These are phyloP conservation scores for Myotis daubentonii DNA, from an alignment of 2,797 vertebrate genomes.

Conservation along the genomic window DNA sequence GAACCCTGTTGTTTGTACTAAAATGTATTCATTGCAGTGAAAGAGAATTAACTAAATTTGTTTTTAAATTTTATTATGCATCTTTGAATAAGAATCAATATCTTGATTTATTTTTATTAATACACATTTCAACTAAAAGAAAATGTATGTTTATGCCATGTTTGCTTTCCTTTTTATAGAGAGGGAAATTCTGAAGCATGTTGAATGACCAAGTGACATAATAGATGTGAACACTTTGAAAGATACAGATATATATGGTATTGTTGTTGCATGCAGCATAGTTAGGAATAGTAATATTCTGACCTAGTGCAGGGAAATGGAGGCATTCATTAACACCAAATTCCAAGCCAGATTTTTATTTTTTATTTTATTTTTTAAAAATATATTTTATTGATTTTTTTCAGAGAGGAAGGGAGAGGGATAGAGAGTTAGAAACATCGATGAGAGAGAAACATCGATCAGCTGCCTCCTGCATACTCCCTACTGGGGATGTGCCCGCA, in stretches of 20 bases:
- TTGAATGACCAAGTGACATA: conserved; percentile 46
- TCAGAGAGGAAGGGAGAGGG: too few relatives aligned
- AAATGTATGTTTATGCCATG: conserved; percentile 18
- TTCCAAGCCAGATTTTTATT: conserved; percentile 15
- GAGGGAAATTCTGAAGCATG: conserved; percentile 43
- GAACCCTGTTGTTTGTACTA: conserved; percentile 35
- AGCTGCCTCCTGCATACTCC: too few relatives aligned
- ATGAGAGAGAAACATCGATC: too few relatives aligned
- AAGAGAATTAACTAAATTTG: conserved; percentile 43
- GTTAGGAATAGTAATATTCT: conserved; percentile 27
- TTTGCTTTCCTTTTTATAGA: conserved; percentile 44
- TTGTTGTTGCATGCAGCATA: background rate
- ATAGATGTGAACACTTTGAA: conserved; percentile 15
- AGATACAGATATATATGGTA: background rate
- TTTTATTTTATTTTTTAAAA: too few relatives aligned
- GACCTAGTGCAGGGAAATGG: background rate
- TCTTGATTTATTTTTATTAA: conserved; percentile 48
- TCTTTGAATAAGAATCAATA: conserved; percentile 36
- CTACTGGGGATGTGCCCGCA: too few relatives aligned
- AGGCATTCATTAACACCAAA: background rate
- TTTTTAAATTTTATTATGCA: conserved; percentile 39
- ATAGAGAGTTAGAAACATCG: too few relatives aligned
- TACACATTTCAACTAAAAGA: conserved; percentile 36
- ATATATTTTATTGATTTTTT: too few relatives aligned
- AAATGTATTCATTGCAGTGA: conserved; percentile 47